These are phyloP conservation scores for Coregonus clupeaformis DNA, from an alignment of 2,113 vertebrate genomes.

Conservation along the genomic window DNA sequence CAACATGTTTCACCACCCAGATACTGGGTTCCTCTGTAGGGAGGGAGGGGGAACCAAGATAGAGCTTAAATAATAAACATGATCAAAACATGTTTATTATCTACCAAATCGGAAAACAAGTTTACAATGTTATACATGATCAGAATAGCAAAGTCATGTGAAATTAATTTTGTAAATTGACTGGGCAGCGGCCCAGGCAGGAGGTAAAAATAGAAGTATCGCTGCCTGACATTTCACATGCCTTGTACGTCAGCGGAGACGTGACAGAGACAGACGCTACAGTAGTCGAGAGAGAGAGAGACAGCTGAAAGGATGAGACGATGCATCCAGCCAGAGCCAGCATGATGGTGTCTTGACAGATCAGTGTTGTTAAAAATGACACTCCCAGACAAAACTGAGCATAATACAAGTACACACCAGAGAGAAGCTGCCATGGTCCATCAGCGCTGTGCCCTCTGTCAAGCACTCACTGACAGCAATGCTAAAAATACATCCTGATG, in stretches of 20 bases:
- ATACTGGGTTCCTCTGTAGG: constrained; percentile 77
- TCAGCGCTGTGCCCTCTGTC: constrained; percentile 40
- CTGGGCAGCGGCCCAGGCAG: neutral
- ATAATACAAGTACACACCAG: constrained; percentile 26
- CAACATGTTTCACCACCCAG: constrained; percentile 58
- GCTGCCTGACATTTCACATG: constrained; percentile 11
- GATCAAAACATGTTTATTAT: neutral
- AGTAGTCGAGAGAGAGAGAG: constrained; percentile 24
- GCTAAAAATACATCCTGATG: constrained; percentile 36
- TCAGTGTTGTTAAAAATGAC: constrained; percentile 54
- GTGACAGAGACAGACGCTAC: neutral
- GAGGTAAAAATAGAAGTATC: constrained; percentile 11
- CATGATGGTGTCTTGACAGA: constrained; percentile 36
- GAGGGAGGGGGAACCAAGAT: too few relatives aligned
- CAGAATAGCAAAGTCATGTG: neutral
- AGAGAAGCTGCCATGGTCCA: constrained; percentile 49
- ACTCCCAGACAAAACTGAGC: constrained; percentile 27
- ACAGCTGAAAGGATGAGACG: constrained; percentile 5
- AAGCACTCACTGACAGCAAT: constrained; percentile 41
- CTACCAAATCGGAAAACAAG: neutral
- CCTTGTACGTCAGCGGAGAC: constrained; percentile 11
- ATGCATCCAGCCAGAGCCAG: constrained; percentile 20
- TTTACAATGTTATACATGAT: neutral
- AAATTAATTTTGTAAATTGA: neutral
- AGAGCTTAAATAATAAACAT: neutral